A percentile compares a stretch with the other conserved stretches of the same genome.
Conservation (phyloP, 2,797 vertebrate species). For the Macropus fuliginosus region DNA sequence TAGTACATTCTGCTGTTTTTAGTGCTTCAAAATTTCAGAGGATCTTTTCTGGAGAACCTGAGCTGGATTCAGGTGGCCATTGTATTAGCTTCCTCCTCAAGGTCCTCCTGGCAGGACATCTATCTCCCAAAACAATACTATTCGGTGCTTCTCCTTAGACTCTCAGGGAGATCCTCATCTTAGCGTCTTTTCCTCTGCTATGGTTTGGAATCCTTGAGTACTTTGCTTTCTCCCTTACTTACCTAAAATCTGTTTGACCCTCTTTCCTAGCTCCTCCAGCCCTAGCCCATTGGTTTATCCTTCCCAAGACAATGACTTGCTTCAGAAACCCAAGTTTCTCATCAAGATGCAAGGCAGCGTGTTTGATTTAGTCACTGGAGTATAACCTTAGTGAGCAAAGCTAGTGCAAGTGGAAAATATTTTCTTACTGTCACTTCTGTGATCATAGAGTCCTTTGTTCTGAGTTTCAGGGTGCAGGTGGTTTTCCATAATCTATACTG, state of each 20-base stretch:
- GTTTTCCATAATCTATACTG: background rate
- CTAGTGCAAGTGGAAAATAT: background rate
- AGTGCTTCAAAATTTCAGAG: background rate
- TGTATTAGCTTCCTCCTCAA: background rate
- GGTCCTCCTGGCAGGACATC: background rate
- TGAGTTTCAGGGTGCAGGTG: constrained; percentile 41
- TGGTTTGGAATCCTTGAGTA: background rate
- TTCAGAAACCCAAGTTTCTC: constrained; percentile 50
- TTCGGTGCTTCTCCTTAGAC: background rate
- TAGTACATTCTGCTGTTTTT: background rate
- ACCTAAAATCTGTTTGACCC: constrained; percentile 16
- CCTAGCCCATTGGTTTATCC: constrained; percentile 30
- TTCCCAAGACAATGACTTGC: constrained; percentile 39
- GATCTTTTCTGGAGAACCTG: constrained; percentile 25
- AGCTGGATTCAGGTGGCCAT: constrained; percentile 11
- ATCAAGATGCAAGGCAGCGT: background rate
- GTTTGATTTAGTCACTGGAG: constrained; percentile 6
- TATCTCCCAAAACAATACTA: constrained; percentile 12
- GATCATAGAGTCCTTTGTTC: background rate
- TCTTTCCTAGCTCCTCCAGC: background rate
- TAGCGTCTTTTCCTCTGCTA: background rate
- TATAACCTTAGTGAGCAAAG: constrained; percentile 8
- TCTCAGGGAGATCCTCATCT: background rate
- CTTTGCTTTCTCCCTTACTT: constrained; percentile 16
- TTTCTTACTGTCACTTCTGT: constrained; percentile 14